Conservation (phyloP, 2,888 invertebrate genomes). For the Parasteatoda lunata region DNA sequence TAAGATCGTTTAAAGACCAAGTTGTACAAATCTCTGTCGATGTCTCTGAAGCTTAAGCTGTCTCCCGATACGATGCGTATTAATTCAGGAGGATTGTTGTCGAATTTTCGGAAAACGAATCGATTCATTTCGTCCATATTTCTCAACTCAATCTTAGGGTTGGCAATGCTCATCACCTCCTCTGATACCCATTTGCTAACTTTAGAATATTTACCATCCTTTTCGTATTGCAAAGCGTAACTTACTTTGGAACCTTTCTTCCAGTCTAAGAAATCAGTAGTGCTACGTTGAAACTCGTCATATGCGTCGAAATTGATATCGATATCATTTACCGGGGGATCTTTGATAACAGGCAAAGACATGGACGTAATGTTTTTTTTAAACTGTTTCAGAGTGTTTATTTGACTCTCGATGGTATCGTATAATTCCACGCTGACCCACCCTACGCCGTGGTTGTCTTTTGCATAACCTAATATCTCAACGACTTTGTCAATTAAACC, state of each 20-base stretch:
- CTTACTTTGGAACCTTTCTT: neutral
- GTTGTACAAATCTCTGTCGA: slow-evolving; percentile 2
- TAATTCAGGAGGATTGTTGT: neutral
- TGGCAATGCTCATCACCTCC: neutral
- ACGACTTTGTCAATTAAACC: neutral
- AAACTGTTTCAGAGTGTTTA: neutral
- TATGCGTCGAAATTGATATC: too few species aligned
- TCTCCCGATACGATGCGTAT: neutral
- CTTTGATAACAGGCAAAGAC: neutral
- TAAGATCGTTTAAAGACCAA: neutral
- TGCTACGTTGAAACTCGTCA: too few species aligned
- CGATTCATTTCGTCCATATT: neutral
- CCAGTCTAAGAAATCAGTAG: neutral
- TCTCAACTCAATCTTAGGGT: neutral
- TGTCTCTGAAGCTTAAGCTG: neutral
- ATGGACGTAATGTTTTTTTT: neutral
- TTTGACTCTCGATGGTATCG: neutral
- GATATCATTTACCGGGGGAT: neutral
- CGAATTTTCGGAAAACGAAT: neutral
- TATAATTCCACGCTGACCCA: too few species aligned
- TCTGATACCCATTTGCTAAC: neutral
- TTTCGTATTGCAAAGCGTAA: neutral
- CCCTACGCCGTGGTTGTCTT: neutral
- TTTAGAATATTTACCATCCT: neutral
- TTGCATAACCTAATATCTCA: neutral